Evolutionary conservation across 1,140 invertebrate species (phyloP).

Genomic region (Penaeus japonicus): DNA sequence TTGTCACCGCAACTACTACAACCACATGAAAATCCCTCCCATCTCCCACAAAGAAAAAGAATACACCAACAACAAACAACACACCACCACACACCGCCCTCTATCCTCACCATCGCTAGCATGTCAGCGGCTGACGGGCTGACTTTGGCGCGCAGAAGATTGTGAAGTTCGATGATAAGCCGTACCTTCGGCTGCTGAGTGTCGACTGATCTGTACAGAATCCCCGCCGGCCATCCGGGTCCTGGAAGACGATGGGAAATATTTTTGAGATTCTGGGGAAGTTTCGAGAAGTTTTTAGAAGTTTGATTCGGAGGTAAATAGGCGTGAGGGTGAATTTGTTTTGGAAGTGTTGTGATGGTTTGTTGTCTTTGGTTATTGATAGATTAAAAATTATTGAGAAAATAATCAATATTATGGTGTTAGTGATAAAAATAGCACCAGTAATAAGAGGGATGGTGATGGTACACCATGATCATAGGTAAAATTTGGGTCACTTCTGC

Average conservation of each 20-base stretch:
- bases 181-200: slow-evolving; percentile 71
- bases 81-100: not conserved
- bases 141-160: slow-evolving; percentile 78
- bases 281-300: not conserved
- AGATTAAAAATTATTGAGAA: too few relatives aligned
- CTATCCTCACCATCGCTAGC: slow-evolving; percentile 75
- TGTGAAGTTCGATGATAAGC: slow-evolving; percentile 79
- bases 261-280: not conserved
- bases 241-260: not conserved
- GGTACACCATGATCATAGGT: too few relatives aligned
- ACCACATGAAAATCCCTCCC: too few relatives aligned
- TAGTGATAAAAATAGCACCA: too few relatives aligned
- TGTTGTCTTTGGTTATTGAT: too few relatives aligned
- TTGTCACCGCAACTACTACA: not conserved
- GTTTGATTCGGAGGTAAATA: not conserved
- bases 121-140: slow-evolving; percentile 78
- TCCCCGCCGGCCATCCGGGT: not conserved
- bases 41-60: not conserved
- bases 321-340: not conserved
- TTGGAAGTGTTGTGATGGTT: too few relatives aligned
- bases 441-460: too few relatives aligned
- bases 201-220: slow-evolving; percentile 62
- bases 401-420: too few relatives aligned
- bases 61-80: not conserved
- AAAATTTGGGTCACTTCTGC: too few relatives aligned